Evolutionary conservation across 2,888 invertebrate genomes (phyloP), one percentile per base, ranked within the genome.

Genomic region (Endotricha flammealis): DNA sequence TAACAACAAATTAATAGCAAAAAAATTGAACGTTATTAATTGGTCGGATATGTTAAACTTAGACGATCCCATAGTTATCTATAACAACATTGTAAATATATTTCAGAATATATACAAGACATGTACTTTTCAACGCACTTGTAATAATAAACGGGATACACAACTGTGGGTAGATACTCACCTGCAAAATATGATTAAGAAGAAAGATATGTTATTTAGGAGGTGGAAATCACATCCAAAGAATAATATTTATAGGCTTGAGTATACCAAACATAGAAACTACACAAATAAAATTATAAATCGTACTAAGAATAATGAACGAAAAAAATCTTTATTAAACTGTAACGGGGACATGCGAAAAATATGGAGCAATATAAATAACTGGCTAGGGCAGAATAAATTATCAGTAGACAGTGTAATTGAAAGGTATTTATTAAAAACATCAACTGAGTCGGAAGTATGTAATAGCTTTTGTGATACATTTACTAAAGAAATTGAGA

Each of bases 311-410:
- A 24, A n/a, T 8, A n/a, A 25, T 6, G 25, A 25, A 6, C 25
- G 25, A 10, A 25, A 25, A 25, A 9, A 25, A 10, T 10, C 10
- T 11, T 25, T 25, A 12, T 20, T 13, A 2, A 13, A 29, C 4
- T 39, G 39, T 35, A 39, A 39, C 6, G 39, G 34, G 8, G 35
- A 39, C 22, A 31, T 35, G 11, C 14, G 36, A 32, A 36, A 36
- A 27, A 32, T 39, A 4, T 36, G 40, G 40, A 20, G 25, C 20
- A 29, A 32, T 17, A 29, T 41, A 14, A 41, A 38, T 32, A 27
- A 9, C n/a, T 41, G 41, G 37, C 13, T 41, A 29, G 41, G 41
- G 1, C 25, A 32, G 29, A 28, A 17, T 28, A 37, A 41, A 23
- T 24, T 32, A 27, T 22, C 16, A 7, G 16, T 41, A 6, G 41